These are phyloP conservation scores for Clarias platycephalus DNA, from an alignment of 2,797 vertebrate species.

Conservation along the genomic window DNA sequence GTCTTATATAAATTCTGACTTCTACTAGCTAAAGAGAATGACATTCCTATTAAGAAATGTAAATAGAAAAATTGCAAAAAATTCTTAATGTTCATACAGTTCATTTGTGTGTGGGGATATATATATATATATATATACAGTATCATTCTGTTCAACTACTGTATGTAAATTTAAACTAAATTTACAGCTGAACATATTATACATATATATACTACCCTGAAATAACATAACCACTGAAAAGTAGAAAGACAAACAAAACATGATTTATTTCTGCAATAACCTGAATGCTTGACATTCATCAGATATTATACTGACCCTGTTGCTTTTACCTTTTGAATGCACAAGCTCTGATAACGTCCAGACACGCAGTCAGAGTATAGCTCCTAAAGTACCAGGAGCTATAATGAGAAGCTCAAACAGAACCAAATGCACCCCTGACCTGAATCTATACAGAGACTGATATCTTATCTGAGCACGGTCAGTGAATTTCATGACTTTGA, in stretches of 20 bases:
- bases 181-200: not conserved
- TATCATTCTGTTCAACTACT: too few relatives aligned
- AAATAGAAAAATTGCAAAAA: not conserved
- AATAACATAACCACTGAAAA: not conserved
- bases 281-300: not conserved
- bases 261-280: not conserved
- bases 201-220: not conserved
- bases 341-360: slow-evolving; percentile 14
- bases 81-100: not conserved
- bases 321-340: slow-evolving; percentile 1
- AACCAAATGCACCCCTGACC: slow-evolving; percentile 2
- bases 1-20: not conserved
- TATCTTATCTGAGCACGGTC: not conserved
- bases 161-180: not conserved
- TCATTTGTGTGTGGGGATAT: not conserved
- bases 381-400: not conserved
- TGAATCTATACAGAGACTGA: not conserved
- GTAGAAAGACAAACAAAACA: not conserved
- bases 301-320: not conserved
- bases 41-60: not conserved
- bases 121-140: not conserved
- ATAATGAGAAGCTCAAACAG: slow-evolving; percentile 7
- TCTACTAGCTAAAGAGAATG: not conserved
- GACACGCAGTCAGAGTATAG: slow-evolving; percentile 9
- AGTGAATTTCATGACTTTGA: not conserved